Conservation (phyloP, 2,888 invertebrate species). For the Isotomurus palustris region DNA sequence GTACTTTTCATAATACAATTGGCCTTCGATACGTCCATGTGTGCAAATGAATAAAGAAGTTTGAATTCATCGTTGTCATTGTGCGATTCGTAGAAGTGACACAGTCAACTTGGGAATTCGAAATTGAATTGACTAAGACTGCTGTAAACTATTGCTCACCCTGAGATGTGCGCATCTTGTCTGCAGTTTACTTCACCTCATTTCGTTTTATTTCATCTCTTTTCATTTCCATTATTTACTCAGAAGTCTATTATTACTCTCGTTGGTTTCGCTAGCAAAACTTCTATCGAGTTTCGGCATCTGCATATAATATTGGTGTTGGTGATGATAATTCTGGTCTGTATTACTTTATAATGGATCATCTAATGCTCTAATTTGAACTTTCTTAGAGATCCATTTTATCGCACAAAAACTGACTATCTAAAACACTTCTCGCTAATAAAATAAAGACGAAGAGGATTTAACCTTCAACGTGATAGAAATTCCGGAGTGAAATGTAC, state of each 20-base stretch:
- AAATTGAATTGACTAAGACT: neutral
- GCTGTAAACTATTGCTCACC: no score
- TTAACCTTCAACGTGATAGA: neutral
- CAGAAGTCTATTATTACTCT: no score
- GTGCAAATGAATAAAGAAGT: neutral
- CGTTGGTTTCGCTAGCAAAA: no score
- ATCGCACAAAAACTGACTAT: constrained; percentile 5
- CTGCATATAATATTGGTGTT: neutral
- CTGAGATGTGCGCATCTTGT: no score
- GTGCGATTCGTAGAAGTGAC: neutral
- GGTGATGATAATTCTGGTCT: neutral
- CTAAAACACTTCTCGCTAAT: neutral
- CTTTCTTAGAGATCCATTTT: neutral
- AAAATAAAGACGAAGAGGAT: constrained; percentile 2
- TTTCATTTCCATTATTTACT: constrained; percentile 8
- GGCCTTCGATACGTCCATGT: constrained; percentile 1
- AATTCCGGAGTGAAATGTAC: neutral
- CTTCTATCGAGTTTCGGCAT: no score
- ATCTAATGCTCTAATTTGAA: constrained; percentile 7
- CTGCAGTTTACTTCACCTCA: constrained; percentile 8
- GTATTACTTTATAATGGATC: constrained; percentile 3
- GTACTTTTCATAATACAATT: constrained; percentile 1
- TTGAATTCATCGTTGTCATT: no score
- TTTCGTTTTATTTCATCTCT: constrained; percentile 3
- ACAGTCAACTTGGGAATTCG: neutral